These are phyloP conservation scores for Plecotus auritus DNA, from an alignment of 2,113 vertebrate species.

Conservation along the genomic window DNA sequence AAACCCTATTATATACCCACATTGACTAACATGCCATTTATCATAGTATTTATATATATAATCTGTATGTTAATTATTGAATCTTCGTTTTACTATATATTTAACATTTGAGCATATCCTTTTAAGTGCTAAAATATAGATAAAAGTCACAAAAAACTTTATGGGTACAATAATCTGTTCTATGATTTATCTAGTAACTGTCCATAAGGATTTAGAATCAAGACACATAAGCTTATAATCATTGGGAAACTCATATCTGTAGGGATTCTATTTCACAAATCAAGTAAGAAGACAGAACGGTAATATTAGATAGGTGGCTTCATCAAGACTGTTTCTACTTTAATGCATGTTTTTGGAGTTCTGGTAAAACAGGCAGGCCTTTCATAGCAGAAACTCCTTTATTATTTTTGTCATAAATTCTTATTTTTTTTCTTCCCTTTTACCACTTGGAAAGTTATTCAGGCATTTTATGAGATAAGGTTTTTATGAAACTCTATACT, in stretches of 20 bases:
- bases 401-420: conserved; percentile 65
- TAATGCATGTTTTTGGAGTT: neutral
- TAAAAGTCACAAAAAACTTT: neutral
- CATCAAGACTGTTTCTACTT: neutral
- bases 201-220: neutral
- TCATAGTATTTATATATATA: neutral
- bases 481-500: conserved; percentile 67
- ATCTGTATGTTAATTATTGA: neutral
- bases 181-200: neutral
- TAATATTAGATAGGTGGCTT: neutral
- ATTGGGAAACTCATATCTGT: neutral
- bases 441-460: conserved; percentile 58
- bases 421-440: conserved; percentile 40
- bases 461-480: conserved; percentile 65
- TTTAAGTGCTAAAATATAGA: neutral
- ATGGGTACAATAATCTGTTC: neutral
- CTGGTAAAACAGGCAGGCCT: neutral
- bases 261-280: neutral
- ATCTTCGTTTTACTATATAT: neutral
- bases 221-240: neutral
- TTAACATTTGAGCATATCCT: neutral
- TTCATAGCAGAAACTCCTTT: conserved; percentile 7
- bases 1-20: neutral
- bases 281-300: neutral
- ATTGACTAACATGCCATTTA: neutral